phyloP scores from a whole-genome alignment of 2,113 vertebrate genomes.

The Hippocampus zosterae region DNA sequence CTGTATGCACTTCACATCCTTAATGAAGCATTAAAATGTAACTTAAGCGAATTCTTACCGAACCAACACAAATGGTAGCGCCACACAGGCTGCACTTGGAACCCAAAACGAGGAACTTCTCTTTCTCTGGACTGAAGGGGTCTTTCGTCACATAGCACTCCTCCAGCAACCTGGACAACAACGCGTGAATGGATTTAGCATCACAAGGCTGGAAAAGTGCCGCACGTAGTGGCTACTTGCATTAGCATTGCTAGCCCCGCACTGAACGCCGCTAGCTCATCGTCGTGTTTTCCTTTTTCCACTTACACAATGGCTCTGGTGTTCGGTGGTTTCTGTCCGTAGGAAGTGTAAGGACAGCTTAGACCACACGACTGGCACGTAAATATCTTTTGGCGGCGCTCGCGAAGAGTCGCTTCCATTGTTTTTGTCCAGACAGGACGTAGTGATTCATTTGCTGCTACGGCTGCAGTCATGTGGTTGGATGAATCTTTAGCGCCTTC shows the following conservation, averaged over 20 bases:
- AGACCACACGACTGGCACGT: constrained; percentile 78
- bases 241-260: constrained; percentile 19
- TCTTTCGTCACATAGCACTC: constrained; percentile 82
- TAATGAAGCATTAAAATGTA: background rate
- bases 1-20: background rate
- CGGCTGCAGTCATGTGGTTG: background rate
- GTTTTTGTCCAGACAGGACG: background rate
- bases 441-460: constrained; percentile 22
- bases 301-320: constrained; percentile 80
- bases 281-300: background rate
- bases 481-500: constrained; percentile 37
- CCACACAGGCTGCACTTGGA: constrained; percentile 78
- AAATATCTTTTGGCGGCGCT: constrained; percentile 63
- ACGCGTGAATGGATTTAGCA: background rate
- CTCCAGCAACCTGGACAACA: constrained; percentile 75
- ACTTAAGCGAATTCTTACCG: constrained; percentile 61
- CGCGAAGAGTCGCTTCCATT: constrained; percentile 64
- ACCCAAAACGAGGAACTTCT: constrained; percentile 80
- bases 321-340: constrained; percentile 81
- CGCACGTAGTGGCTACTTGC: constrained; percentile 10
- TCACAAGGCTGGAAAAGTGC: background rate
- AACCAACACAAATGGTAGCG: constrained; percentile 74
- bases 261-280: background rate
- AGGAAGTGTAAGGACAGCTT: constrained; percentile 71
- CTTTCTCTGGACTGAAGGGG: constrained; percentile 79